phyloP scores from a whole-genome alignment of 2,797 vertebrate species.

The Sparidentex hasta region DNA sequence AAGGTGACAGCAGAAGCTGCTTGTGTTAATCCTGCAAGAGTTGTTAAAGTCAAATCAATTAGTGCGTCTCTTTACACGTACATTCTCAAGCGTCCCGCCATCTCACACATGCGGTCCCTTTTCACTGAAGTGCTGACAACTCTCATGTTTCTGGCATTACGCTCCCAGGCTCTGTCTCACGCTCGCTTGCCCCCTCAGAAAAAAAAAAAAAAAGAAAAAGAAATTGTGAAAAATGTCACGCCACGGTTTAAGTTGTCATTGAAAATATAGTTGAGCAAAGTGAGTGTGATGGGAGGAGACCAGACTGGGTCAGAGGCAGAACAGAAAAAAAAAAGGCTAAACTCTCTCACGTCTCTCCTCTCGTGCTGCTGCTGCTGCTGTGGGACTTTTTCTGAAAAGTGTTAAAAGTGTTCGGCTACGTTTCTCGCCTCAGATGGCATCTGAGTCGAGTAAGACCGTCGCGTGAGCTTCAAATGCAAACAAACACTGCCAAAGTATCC shows the following conservation, averaged over 20 bases:
- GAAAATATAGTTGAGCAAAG: constrained; percentile 1
- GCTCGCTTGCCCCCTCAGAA: background rate
- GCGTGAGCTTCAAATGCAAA: background rate
- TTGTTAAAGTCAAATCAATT: constrained; percentile 14
- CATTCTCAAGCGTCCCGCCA: background rate
- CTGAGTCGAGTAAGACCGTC: background rate
- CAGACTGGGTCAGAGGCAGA: background rate
- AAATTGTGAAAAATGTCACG: constrained; percentile 3
- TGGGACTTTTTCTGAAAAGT: background rate
- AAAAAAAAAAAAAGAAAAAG: too few species aligned
- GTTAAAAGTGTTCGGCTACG: background rate
- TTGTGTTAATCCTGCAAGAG: background rate
- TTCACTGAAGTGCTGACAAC: background rate
- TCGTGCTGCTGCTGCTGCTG: background rate
- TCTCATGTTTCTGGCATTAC: constrained; percentile 12
- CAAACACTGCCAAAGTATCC: background rate
- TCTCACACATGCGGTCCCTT: background rate
- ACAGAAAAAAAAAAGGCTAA: background rate
- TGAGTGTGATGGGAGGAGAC: constrained; percentile 5
- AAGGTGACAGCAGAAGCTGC: background rate
- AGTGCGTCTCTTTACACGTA: background rate
- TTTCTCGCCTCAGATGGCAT: background rate
- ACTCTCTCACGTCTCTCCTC: background rate
- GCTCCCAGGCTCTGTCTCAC: constrained; percentile 3
- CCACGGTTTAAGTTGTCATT: constrained; percentile 7